Percentiles rank a stretch among this genome's conserved stretches.
phyloP scores from a whole-genome alignment of 2,888 invertebrate species.

The Dyspetes luteomarginatus region DNA sequence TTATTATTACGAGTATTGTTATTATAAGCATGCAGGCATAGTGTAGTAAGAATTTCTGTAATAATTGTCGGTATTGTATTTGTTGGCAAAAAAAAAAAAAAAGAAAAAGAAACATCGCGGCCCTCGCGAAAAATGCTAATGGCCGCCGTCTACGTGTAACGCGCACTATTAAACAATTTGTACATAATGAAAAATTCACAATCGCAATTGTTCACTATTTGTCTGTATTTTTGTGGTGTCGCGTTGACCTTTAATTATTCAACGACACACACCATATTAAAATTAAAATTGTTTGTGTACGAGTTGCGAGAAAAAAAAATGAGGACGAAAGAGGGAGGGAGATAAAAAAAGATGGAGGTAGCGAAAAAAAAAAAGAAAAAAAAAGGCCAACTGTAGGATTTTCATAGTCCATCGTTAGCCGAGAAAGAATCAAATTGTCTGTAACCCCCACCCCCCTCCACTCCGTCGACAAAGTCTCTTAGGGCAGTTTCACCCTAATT shows the following conservation, averaged over 20 bases:
- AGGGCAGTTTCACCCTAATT: no score
- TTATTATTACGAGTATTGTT: constrained; percentile 42
- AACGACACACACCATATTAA: not conserved
- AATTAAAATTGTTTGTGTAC: not conserved
- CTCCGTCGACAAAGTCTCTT: no score
- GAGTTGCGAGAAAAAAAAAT: not conserved
- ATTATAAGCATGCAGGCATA: constrained; percentile 53
- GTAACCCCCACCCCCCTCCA: no score
- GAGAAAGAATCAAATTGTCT: not conserved
- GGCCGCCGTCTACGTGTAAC: constrained; percentile 75
- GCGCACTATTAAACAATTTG: constrained; percentile 79
- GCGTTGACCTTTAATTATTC: not conserved
- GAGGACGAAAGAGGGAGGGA: not conserved
- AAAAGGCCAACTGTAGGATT: constrained; percentile 21
- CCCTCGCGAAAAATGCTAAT: constrained; percentile 58
- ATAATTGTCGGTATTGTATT: constrained; percentile 67
- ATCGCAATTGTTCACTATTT: constrained; percentile 25
- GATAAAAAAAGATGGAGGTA: not conserved
- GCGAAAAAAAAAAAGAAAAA: not conserved
- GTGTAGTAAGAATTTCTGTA: constrained; percentile 66
- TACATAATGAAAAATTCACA: constrained; percentile 73
- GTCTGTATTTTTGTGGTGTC: constrained; percentile 29
- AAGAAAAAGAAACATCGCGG: no score
- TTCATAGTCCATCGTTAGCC: constrained; percentile 1
- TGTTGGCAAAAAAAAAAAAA: constrained; percentile 69